Conservation (phyloP, 2,797 vertebrate species). For the Intellagama lesueurii region DNA sequence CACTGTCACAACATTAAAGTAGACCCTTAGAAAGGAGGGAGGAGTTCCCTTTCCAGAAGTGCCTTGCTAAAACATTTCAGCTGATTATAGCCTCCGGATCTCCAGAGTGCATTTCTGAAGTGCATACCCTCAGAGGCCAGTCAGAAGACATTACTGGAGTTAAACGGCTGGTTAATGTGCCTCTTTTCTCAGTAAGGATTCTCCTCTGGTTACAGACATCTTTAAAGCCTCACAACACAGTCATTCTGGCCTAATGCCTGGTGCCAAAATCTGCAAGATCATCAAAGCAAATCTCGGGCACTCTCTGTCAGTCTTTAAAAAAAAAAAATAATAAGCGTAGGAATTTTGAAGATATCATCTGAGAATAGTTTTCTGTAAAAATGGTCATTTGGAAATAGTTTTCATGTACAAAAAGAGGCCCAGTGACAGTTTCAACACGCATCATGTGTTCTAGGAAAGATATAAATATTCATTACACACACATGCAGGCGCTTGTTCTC, state of each 20-base stretch:
- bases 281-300: conserved; percentile 24
- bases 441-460: conserved; percentile 67
- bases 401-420: conserved; percentile 63
- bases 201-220: neutral
- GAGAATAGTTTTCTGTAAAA: conserved; percentile 58
- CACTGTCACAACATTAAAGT: conserved; percentile 6
- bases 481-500: conserved; percentile 61
- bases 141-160: conserved; percentile 46
- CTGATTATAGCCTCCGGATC: conserved; percentile 51
- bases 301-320: conserved; percentile 36
- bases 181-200: conserved; percentile 40
- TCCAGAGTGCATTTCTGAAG: conserved; percentile 51
- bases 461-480: conserved; percentile 65
- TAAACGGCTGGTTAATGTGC: neutral
- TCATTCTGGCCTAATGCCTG: conserved; percentile 32
- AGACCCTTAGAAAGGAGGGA: conserved; percentile 45
- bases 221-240: conserved; percentile 27
- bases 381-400: conserved; percentile 60
- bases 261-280: conserved; percentile 19
- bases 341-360: conserved; percentile 43
- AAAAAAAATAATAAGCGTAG: conserved; percentile 12
- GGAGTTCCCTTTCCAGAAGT: conserved; percentile 16
- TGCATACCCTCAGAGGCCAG: neutral
- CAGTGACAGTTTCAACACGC: conserved; percentile 51
- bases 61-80: conserved; percentile 20